Percentiles rank a stretch among this genome's conserved stretches.
Evolutionary conservation across 2,113 vertebrate species (phyloP).

Genomic region (Arvicanthis niloticus): DNA sequence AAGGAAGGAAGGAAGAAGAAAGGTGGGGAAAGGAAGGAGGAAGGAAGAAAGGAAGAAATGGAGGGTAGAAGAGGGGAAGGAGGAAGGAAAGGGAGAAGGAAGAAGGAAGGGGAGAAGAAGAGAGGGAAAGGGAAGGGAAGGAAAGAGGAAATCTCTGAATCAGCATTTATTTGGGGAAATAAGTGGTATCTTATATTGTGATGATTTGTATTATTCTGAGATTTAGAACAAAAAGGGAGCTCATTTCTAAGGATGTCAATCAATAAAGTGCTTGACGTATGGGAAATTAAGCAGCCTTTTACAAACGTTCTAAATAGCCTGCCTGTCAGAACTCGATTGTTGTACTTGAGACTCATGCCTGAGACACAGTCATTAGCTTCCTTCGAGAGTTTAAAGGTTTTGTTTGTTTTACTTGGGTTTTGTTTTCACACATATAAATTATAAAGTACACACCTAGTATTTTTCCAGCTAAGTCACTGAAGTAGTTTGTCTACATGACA

Average conservation of each 20-base stretch:
- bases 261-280: slow-evolving; percentile 40
- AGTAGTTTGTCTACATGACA: slow-evolving; percentile 24
- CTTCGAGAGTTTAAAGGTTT: slow-evolving; percentile 62
- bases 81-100: background rate
- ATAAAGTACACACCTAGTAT: slow-evolving; percentile 32
- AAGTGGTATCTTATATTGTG: slow-evolving; percentile 52
- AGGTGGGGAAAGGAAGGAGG: background rate
- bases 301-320: slow-evolving; percentile 40
- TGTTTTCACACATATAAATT: slow-evolving; percentile 52
- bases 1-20: background rate
- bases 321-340: slow-evolving; percentile 34
- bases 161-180: slow-evolving; percentile 47
- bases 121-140: background rate
- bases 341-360: slow-evolving; percentile 48
- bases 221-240: slow-evolving; percentile 60
- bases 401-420: slow-evolving; percentile 54
- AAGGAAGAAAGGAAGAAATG: background rate
- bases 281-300: slow-evolving; percentile 61
- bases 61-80: too few relatives aligned
- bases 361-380: slow-evolving; percentile 15
- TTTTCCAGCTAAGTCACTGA: slow-evolving; percentile 54
- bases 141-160: background rate
- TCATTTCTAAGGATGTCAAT: slow-evolving; percentile 59
- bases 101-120: too few relatives aligned
- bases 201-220: slow-evolving; percentile 34